A percentile compares a stretch with the other conserved stretches of the same genome.
Conservation (phyloP, 2,888 invertebrate species). For the Kuschelorhynchus macadamiae region DNA sequence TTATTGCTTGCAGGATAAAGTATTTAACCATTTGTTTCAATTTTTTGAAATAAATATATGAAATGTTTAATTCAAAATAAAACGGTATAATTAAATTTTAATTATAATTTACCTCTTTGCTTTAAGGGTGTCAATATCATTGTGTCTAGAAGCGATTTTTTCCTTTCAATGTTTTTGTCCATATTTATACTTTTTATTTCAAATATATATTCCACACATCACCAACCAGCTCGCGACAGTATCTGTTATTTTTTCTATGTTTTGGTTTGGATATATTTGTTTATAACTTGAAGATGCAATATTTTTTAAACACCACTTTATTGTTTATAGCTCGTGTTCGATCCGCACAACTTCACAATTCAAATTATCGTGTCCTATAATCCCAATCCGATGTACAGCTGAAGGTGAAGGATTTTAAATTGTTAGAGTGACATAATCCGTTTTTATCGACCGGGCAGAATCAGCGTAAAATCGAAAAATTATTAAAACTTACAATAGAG, state of each 20-base stretch:
- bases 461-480: too few species aligned
- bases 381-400: neutral
- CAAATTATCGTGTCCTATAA: neutral
- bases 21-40: too few species aligned
- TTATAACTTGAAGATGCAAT: neutral
- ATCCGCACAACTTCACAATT: slow-evolving; percentile 21
- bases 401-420: neutral
- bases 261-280: neutral
- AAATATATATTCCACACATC: neutral
- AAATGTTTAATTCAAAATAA: too few species aligned
- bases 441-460: neutral
- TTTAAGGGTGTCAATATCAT: slow-evolving; percentile 31
- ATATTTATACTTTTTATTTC: neutral
- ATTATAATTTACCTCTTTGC: slow-evolving; percentile 25
- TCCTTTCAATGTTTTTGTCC: slow-evolving; percentile 15
- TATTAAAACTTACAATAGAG: neutral
- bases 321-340: slow-evolving; percentile 23
- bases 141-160: slow-evolving; percentile 17
- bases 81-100: too few species aligned
- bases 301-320: slow-evolving; percentile 13
- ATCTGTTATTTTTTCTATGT: neutral
- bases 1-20: too few species aligned
- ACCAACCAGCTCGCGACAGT: neutral
- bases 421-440: neutral
- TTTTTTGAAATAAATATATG: too few species aligned